Base-by-base conservation (phyloP, 2,113 vertebrate species). In the Cynocephalus volans region DNA sequence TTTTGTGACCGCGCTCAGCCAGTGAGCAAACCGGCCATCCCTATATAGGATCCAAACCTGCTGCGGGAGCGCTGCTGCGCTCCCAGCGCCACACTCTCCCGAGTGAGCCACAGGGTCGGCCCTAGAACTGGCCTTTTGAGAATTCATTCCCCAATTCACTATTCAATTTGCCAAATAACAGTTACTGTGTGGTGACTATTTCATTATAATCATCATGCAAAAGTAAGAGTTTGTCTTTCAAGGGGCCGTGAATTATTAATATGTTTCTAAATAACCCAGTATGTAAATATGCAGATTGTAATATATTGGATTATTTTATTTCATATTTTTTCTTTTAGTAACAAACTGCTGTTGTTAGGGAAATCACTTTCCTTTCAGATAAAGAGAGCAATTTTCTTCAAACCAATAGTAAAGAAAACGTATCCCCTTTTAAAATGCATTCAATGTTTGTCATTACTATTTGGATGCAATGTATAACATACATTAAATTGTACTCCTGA, bases 221-320 rank as follows among this genome's bases (percentile, higher is more conserved):
- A 79, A 80, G 8, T 70, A 52, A 94, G 62, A 77, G 85, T 89
- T 94, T 96, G 82, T 24, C 18, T n/a, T 76, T 83, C 73, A 19
- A 9, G 36, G 17, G 7, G 64, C 26, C 18, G 48, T 77, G 50
- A 91, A 50, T 96, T 82, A 77, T 77, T 96, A 76, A 84, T 76
- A 28, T 69, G 15, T 58, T 89, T 79, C 33, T 69, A 83, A 88
- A 15, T 48, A 88, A 33, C 24, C 45, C 19, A 31, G 6, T 67
- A 17, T 60, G 26, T 48, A 90, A 96, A 54, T 62, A 58, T 82
- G 31, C 70, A 84, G 31, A 33, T 31, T 72, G 33, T 73, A 62
- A 2, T 73, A 19, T 45, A 41, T 36, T 90, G n/a, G 76, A 83
- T 87, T 87, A 67, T 70, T 62, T 90, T 75, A 88, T 56, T 92